These are phyloP conservation scores for Graptemys geographica DNA, from an alignment of 2,797 vertebrate genomes.

Conservation along the genomic window DNA sequence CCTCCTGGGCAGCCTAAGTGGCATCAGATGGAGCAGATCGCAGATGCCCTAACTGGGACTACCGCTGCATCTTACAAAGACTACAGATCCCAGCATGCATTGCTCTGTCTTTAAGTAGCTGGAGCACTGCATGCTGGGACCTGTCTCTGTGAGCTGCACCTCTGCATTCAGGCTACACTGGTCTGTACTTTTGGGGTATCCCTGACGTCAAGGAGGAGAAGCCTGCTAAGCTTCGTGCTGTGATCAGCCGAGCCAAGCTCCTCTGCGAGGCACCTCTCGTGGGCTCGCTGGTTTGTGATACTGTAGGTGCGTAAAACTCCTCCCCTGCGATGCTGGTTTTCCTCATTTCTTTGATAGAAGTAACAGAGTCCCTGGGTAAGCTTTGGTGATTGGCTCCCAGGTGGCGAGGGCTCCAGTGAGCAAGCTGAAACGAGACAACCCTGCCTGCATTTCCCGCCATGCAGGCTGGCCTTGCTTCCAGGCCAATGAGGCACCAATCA, in stretches of 20 bases:
- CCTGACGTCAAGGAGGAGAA: background rate
- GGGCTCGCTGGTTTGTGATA: background rate
- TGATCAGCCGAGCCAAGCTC: background rate
- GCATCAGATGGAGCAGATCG: background rate
- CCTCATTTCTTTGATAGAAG: background rate
- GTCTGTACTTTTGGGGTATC: background rate
- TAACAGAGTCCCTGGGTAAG: too few species aligned
- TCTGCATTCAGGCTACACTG: background rate
- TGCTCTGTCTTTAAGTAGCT: background rate
- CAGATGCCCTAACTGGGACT: background rate
- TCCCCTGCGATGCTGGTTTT: background rate
- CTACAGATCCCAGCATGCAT: background rate
- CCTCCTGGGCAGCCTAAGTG: background rate
- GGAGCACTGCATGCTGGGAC: background rate
- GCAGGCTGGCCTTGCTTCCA: background rate
- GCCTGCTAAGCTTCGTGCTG: background rate
- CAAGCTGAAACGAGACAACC: background rate
- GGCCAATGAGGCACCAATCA: too few species aligned
- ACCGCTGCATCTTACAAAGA: background rate
- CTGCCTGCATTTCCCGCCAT: background rate
- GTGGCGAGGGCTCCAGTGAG: background rate
- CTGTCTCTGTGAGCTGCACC: background rate
- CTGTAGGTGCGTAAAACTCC: background rate
- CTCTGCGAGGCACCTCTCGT: background rate
- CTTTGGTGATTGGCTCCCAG: background rate